These are phyloP conservation scores for Prinia subflava DNA, from an alignment of 2,113 vertebrate genomes.

Conservation along the genomic window DNA sequence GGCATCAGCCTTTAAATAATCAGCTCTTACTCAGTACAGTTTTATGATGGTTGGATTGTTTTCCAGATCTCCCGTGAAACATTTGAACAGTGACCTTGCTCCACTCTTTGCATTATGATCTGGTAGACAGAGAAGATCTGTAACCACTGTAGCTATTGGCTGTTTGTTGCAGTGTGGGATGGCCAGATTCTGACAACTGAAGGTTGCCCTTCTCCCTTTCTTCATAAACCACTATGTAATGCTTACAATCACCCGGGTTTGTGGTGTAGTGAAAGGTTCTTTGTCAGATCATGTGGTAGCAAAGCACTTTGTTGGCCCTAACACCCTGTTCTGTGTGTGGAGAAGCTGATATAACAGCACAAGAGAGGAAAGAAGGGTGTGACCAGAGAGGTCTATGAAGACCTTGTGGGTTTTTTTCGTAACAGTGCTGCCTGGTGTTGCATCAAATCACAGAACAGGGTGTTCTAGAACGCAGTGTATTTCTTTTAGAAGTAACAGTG, in stretches of 20 bases:
- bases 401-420: not conserved
- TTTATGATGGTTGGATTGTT: not conserved
- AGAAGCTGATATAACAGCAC: not conserved
- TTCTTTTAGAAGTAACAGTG: not conserved
- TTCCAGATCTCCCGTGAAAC: not conserved
- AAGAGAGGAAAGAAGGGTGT: not conserved
- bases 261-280: not conserved
- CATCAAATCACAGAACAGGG: not conserved
- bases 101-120: not conserved
- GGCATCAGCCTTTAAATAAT: not conserved
- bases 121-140: not conserved
- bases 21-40: not conserved
- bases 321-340: rapidly evolving
- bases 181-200: not conserved
- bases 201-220: not conserved
- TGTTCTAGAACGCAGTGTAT: not conserved
- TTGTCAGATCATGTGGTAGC: not conserved
- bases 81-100: not conserved
- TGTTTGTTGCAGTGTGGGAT: not conserved
- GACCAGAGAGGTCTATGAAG: not conserved
- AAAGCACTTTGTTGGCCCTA: not conserved
- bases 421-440: not conserved
- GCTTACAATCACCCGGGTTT: not conserved
- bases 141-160: not conserved
- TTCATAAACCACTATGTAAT: not conserved